Base-by-base conservation (phyloP, 2,113 vertebrate genomes). In the Catharus minimus region DNA sequence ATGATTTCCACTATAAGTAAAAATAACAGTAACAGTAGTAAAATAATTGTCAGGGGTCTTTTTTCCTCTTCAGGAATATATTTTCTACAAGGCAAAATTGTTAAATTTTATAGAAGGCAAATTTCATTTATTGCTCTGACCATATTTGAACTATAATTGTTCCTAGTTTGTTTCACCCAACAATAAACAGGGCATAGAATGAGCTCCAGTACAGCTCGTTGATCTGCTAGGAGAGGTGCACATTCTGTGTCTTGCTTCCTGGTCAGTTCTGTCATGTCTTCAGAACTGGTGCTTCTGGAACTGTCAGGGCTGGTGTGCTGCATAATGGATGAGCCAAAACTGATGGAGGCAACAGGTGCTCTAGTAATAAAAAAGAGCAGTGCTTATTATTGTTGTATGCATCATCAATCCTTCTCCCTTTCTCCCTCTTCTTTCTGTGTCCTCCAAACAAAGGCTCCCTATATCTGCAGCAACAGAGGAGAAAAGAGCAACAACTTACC, bases 291-390 rank as follows among this genome's bases (percentile, higher is more conserved):
- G 73, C 64, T 86, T 77, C 75, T 28, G 50, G 81, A 86, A 14
- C 88, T 52, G 13, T 81, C 33, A 4, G 93, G 47, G 60, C 82
- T 72, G 62, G 30, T 6, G 3, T 58, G 68, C 68, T 95, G 88
- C 94, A 94, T 97, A 95, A 97, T 96, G 67, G 95, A 97, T 97
- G 90, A 96, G 89, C 62, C 77, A 43, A 74, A 88, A 79, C 44
- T 85, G 81, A 87, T 58, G 32, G 71, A 96, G 94, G 88, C 93
- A 96, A 93, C 97, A 97, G 97, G 96, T 97, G 97, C 90, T 96
- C 79, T 26, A 90, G 90, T 87, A 93, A 27, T 57, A 90, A 82
- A 95, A 92, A 86, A 94, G 88, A 91, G 69, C 88, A 89, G 82
- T 94, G 95, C 93, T 92, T 94, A 67, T 91, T 94, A 90, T 96